Evolutionary conservation across 2,888 invertebrate genomes (phyloP), one percentile per base, ranked within the genome.

Genomic region (Drosophila meridionalis): DNA sequence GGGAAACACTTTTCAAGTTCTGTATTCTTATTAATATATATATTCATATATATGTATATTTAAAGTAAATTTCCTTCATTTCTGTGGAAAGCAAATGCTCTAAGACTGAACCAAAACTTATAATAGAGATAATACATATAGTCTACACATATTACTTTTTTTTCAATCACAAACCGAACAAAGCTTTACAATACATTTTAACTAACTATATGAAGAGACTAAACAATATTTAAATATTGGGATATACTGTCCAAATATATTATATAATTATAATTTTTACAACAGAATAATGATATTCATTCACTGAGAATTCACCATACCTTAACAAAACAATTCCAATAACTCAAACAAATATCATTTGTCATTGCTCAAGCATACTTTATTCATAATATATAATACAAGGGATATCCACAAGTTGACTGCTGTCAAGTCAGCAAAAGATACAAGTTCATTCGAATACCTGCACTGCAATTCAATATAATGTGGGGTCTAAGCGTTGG

Each of bases 401-500:
- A 40, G 3, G 42, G 20, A 38, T 43, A 26, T 34, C 6, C 34
- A 32, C 26, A 28, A 26, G 12, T 32, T 60, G 50, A 9, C n/a
- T 14, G 40, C 48, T 30, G 26, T n/a, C 40, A 14, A 32, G 47
- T n/a, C 14, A 30, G 2, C 28, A 3, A 55, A 20, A 43, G 30
- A 28, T 2, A 68, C 26, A 14, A 40, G 38, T 66, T 32, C 34
- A 58, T 63, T 11, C 28, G 40, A n/a, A 20, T 43, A 50, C 28
- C 47, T 69, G 61, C 26, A 11, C 3, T 12, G 47, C 30, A 58
- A 50, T 59, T n/a, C 48, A 60, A 43, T 55, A 48, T 28, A 55
- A 59, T 71, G 57, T 43, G 40, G 50, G 38, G 38, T 61, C 28
- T 42, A 20, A 50, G 53, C 48, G 38, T 56, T 43, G 56, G 47